Evolutionary conservation across 2,888 invertebrate genomes (phyloP).

Genomic region (Drosophila stalkeri): DNA sequence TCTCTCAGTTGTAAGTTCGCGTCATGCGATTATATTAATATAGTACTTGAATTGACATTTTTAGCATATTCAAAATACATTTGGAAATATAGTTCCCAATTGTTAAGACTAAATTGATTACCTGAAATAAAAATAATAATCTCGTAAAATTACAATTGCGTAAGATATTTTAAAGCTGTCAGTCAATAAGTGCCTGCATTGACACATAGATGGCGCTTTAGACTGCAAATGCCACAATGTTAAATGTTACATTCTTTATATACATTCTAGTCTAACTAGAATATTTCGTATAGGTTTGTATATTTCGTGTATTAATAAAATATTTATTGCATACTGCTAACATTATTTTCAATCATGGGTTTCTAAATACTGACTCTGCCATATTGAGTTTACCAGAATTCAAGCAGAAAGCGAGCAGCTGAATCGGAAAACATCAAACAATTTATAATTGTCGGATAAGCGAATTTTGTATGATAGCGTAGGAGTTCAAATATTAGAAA

Average conservation of each 20-base stretch:
- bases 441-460: background rate
- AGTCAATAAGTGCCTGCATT: background rate
- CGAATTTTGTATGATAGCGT: background rate
- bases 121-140: background rate
- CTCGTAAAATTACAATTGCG: background rate
- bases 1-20: constrained; percentile 12
- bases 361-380: no score
- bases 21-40: constrained; percentile 7
- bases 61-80: constrained; percentile 11
- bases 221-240: background rate
- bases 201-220: constrained; percentile 1
- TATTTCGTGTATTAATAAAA: no score
- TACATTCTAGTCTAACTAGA: no score
- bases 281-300: no score
- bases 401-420: no score
- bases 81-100: background rate
- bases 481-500: background rate
- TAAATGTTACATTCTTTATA: background rate
- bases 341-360: no score
- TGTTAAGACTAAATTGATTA: background rate
- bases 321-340: no score
- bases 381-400: no score
- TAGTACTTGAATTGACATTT: constrained; percentile 6
- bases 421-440: background rate
- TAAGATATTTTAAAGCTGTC: background rate